These are phyloP conservation scores for Florisuga fusca DNA, from an alignment of 2,797 vertebrate species.

Conservation along the genomic window DNA sequence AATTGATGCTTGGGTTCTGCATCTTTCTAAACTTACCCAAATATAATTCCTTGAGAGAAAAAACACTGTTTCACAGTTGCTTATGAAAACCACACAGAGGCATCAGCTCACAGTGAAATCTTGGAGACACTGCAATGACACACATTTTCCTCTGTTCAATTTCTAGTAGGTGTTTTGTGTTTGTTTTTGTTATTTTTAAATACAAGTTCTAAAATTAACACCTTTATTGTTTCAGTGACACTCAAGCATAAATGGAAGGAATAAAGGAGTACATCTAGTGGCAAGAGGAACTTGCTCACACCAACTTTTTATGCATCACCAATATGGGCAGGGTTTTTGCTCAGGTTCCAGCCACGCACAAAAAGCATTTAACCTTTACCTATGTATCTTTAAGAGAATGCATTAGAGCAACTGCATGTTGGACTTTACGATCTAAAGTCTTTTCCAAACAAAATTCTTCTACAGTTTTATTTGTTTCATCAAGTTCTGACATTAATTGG, in stretches of 20 bases:
- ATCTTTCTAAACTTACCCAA: not conserved
- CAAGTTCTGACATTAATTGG: not conserved
- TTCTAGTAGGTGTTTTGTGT: not conserved
- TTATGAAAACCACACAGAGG: not conserved
- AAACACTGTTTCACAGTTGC: not conserved
- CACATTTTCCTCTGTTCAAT: not conserved
- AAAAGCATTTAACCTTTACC: not conserved
- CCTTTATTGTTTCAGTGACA: not conserved
- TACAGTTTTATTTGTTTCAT: not conserved
- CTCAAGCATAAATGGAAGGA: not conserved
- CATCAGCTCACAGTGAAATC: not conserved
- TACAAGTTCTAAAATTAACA: not conserved
- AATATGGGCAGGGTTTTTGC: not conserved
- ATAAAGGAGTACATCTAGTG: not conserved
- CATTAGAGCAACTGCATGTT: not conserved
- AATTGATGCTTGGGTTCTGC: not conserved
- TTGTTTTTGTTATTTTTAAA: not conserved
- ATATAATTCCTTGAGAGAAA: not conserved
- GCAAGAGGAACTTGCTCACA: not conserved
- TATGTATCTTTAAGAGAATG: not conserved
- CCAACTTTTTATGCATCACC: not conserved
- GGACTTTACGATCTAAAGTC: too few species aligned
- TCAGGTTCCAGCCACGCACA: not conserved
- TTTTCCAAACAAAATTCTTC: too few species aligned
- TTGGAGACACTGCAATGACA: not conserved